Conservation (phyloP, 2,888 invertebrate genomes). For the Tupiocoris notatus region DNA sequence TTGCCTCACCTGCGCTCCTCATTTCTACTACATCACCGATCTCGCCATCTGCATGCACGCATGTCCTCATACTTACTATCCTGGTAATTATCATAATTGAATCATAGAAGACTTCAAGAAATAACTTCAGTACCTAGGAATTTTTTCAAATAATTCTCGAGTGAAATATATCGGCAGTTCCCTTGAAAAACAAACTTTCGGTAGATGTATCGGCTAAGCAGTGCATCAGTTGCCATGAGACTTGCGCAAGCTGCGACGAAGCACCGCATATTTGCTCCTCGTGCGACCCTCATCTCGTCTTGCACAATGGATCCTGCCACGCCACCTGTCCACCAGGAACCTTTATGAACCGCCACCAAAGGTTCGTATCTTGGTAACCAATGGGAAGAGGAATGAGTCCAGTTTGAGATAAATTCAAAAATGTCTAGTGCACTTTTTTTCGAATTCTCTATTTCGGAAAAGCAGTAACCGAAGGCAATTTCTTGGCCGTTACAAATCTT, state of each 20-base stretch:
- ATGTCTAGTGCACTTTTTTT: too few species aligned
- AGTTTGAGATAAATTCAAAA: too few species aligned
- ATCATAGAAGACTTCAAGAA: too few species aligned
- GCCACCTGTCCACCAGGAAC: constrained; percentile 46
- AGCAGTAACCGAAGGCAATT: too few species aligned
- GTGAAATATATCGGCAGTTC: too few species aligned
- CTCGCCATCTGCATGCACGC: constrained; percentile 43
- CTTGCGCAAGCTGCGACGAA: constrained; percentile 44
- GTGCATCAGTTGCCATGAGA: constrained; percentile 45
- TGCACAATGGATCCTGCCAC: constrained; percentile 44
- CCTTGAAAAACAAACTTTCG: too few species aligned
- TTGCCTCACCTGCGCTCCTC: constrained; percentile 44
- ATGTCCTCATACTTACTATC: constrained; percentile 46
- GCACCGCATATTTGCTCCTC: constrained; percentile 44
- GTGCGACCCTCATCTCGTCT: constrained; percentile 45
- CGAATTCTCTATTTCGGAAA: too few species aligned
- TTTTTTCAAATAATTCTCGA: too few species aligned
- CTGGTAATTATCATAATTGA: constrained; percentile 29
- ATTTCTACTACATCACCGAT: constrained; percentile 45
- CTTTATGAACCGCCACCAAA: constrained; percentile 39
- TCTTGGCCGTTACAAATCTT: too few species aligned
- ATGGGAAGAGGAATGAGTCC: too few species aligned
- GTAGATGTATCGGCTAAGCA: constrained; percentile 35
- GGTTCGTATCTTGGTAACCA: too few species aligned
- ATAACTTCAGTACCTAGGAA: too few species aligned